Percentiles rank a stretch among this genome's conserved stretches.
These are phyloP conservation scores for Sanderia malayensis DNA, from an alignment of 30 jellyfish, hydroid and myxozoan genomes.

Conservation along the genomic window DNA sequence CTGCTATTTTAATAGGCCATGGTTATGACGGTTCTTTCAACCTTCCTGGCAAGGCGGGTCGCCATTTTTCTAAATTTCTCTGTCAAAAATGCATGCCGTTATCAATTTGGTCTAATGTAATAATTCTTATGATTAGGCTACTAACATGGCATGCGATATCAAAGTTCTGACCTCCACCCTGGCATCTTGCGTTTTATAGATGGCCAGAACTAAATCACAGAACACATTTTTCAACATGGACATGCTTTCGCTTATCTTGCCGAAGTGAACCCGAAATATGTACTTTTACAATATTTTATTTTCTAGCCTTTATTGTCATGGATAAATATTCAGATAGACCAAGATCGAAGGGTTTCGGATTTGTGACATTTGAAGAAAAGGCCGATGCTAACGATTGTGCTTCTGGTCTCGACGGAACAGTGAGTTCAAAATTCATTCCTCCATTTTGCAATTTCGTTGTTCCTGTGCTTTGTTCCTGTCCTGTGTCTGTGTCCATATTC, in stretches of 20 bases:
- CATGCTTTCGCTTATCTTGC: not conserved
- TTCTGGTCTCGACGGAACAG: constrained; percentile 50
- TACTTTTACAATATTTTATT: not conserved
- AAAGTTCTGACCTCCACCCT: constrained; percentile 50
- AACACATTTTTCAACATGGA: constrained; percentile 11
- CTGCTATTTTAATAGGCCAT: not conserved
- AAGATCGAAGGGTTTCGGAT: constrained; percentile 67
- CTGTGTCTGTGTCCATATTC: no score
- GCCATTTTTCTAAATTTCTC: not conserved
- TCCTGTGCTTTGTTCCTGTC: not conserved
- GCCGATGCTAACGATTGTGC: constrained; percentile 60
- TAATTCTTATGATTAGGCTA: not conserved
- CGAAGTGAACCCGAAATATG: no score
- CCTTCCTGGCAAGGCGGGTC: not conserved
- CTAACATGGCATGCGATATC: constrained; percentile 14
- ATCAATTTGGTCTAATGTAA: not conserved
- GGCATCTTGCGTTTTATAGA: constrained; percentile 31
- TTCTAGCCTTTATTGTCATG: constrained; percentile 56
- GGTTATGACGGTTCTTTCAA: not conserved
- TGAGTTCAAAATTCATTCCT: no score
- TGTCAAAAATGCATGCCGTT: not conserved
- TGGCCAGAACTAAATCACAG: constrained; percentile 35
- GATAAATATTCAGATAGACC: constrained; percentile 53
- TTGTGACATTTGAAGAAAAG: constrained; percentile 67
- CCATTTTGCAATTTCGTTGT: no score